Percentiles rank a stretch among this genome's conserved stretches.
Evolutionary conservation across 2,113 vertebrate species (phyloP).

Genomic region (Porphyrio hochstetteri): DNA sequence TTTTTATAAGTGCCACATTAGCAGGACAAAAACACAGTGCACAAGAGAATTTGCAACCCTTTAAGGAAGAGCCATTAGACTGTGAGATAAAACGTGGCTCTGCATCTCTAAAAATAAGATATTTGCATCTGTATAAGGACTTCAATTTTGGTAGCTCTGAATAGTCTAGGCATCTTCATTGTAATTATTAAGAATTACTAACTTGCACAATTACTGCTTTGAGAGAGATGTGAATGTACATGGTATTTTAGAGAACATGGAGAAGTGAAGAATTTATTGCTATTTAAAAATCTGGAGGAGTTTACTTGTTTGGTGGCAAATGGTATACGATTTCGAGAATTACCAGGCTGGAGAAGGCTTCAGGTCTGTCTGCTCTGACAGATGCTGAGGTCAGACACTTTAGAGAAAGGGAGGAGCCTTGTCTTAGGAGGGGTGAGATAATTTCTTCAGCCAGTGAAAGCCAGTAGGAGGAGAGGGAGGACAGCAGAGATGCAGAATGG

Average conservation of each 20-base stretch:
- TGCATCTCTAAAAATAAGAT: constrained; percentile 43
- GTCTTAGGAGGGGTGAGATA: background rate
- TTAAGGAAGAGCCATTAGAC: background rate
- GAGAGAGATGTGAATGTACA: constrained; percentile 11
- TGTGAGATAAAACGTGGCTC: constrained; percentile 6
- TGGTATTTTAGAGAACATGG: background rate
- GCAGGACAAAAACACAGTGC: background rate
- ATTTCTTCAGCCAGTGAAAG: background rate
- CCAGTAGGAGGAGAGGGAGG: background rate
- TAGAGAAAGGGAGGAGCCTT: background rate
- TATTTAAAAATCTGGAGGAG: background rate
- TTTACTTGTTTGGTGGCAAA: constrained; percentile 14
- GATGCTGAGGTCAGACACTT: background rate
- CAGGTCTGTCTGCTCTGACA: background rate
- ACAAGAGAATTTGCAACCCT: background rate
- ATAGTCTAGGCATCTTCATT: constrained; percentile 22
- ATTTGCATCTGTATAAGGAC: constrained; percentile 36
- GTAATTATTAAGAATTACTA: constrained; percentile 44
- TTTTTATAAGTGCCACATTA: background rate
- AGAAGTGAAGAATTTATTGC: constrained; percentile 14
- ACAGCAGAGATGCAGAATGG: background rate
- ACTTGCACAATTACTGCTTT: constrained; percentile 41
- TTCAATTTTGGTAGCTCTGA: background rate
- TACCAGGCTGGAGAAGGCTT: background rate
- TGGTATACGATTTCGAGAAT: background rate